Evolutionary conservation across 2,888 invertebrate genomes (phyloP), one percentile per base, ranked within the genome.

Genomic region (Acholoe squamosa): DNA sequence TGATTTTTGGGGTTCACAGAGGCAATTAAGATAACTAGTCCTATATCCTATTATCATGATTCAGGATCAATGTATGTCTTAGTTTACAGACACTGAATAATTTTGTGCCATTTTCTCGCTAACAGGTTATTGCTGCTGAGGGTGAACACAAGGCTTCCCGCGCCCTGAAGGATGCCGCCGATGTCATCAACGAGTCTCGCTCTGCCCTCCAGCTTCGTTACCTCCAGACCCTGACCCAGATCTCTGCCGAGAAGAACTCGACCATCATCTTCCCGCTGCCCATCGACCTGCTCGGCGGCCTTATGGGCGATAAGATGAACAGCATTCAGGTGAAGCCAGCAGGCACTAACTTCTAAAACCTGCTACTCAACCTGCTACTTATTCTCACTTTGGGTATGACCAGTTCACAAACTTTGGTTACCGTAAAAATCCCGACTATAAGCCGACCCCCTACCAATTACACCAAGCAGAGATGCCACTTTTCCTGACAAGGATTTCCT

Each of bases 201-300:
- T 98, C 98, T 10, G 99, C 99, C 19, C 96, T 99, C 61, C 98
- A 99, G 95, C 97, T 99, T 31, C 97, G 99, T 92, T 99, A 99
- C 94, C 96, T 98, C 91, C 97, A 99, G 98, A 99, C 99, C 0
- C 96, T 99, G 94, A 99, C 98, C 96, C 98, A 98, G 89, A 99
- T 99, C 95, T 98, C 98, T 43, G 98, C 99, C 54, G 99, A 99
- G 97, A 99, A 99, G 97, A 99, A 99, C 96, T 99, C 99, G 14
- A 99, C 99, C 3, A 99, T 99, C 94, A 98, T 99, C 86, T 99
- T 99, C 96, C 99, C 99, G 28, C 96, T 98, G 94, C 98, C 98
- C 7, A 97, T 99, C 96, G 98, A 93, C 51, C 90, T 92, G 76
- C 16, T 90, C 25, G 80, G 84, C 0, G 77, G 54, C 3, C 77